Base-by-base conservation (phyloP, 64 coral and sea anemone species). In the Actinia equina region DNA sequence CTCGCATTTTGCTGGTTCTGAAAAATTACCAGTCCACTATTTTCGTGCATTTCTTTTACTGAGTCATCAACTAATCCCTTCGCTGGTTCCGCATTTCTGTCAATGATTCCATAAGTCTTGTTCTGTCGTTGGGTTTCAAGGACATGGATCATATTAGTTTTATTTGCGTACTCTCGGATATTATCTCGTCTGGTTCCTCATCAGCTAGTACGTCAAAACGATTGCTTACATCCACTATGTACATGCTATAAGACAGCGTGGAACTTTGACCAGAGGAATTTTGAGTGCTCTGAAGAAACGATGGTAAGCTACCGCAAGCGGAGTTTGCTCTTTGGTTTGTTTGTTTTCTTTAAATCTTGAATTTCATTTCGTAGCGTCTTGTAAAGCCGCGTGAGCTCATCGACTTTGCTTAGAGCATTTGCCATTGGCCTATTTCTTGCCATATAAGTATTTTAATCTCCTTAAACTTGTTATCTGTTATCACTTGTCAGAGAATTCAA, bases 261-360 rank as follows among this genome's bases (percentile, higher is more conserved):
- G 60, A 63, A 22, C 19, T 22, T 63, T 63, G 3, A 17, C 1
- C 17, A 63, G 60, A 17, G 60, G 60, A 17, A 63, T 63, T 63
- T 63, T 63, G 60, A 63, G 60, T 63, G 60, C 60, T 63, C 2
- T 63, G 13, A 22, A 63, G 60, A 5, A 63, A 19, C 60, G 60
- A 80, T 22, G 30, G 77, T 23, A 17, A 42, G 77, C 10, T 44
- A 80, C 9, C 37, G 18, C 5, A 7, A n/a, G 18, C 17, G 13
- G 45, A 3, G 13, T 26, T 42, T 17, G 22, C 2, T 12, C 26
- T 44, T 44, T 19, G 30, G 7, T 51, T 51, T 51, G 30, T 80
- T 80, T 80, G 77, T n/a, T 44, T 80, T 80, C 23, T 80, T 80
- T 80, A 51, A 51, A 80, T 42, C 77, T 80, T 42, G 23, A 20